Evolutionary conservation across 2,797 vertebrate genomes (phyloP), one percentile per base, ranked within the genome.

Genomic region (Pangasius larnaudii): DNA sequence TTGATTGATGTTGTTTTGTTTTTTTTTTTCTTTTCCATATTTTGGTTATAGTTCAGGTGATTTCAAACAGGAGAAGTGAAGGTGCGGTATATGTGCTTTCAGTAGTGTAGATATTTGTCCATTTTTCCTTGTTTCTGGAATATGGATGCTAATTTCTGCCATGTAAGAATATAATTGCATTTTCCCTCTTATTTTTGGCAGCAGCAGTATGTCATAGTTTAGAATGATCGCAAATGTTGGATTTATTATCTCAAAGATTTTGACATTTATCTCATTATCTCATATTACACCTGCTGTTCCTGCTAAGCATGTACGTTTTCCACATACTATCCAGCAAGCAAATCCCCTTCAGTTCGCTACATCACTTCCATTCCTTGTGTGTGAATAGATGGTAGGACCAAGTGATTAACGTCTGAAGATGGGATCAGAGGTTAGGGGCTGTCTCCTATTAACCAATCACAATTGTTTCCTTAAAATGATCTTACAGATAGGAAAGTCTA

Each of bases 101-200:
- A 30, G 39, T 51, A 88, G 53, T 72, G 53, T 85, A 80, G 75
- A 67, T 85, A 27, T 36, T 72, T 30, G 56, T 77, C 24, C 16
- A n/a, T 39, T 61, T 39, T 63, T 33, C 27, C 39, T 30, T 9
- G 22, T 59, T 80, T 72, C 51, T 85, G 83, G 51, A 80, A 51
- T 80, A 83, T 24, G 39, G 3, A 16, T 3, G 36, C 33, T 5
- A 9, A n/a, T 63, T 46, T 63, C 16, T 46, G 24, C 58, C 80
- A 42, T 27, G 58, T n/a, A 30, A 30, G 36, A 63, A 63, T 46
- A 36, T 58, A 5, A 36, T 36, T 80, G 33, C 10, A 53, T 51
- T 42, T 69, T 27, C 10, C 0, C 27, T 27, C 1, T 61, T 61
- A 16, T 61, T 42, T 33, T 67, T 67, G n/a, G 14, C 81, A 67